Conservation (phyloP, 2,888 invertebrate species). For the Nymphalis polychloros region DNA sequence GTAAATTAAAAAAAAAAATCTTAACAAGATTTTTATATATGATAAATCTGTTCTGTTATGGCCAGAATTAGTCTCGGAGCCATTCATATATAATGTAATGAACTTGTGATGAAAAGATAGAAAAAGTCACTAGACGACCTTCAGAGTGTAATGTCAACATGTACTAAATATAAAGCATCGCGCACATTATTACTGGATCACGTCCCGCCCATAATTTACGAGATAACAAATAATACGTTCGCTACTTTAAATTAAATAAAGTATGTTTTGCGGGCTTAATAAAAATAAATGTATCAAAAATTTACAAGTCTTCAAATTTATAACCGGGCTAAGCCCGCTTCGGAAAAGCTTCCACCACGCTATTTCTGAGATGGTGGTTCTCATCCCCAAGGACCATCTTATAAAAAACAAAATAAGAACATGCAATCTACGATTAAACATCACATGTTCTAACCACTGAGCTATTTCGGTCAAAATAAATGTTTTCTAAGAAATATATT, state of each 20-base stretch:
- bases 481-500: no score
- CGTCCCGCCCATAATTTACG: slow-evolving; percentile 5
- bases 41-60: background rate
- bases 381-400: no score
- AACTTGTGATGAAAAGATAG: slow-evolving; percentile 37
- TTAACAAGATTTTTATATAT: background rate
- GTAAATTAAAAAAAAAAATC: no score
- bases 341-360: no score
- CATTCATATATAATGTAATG: slow-evolving; percentile 26
- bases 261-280: no score
- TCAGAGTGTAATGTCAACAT: slow-evolving; percentile 39
- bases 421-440: no score
- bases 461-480: no score
- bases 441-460: no score
- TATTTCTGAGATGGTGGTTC: no score
- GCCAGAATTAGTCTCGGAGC: background rate
- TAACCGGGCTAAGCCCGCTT: no score
- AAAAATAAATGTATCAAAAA: background rate
- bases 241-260: no score
- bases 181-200: background rate
- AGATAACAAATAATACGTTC: background rate
- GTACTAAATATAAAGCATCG: slow-evolving; percentile 15
- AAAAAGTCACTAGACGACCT: slow-evolving; percentile 40
- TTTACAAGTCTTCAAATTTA: background rate
- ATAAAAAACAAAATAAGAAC: no score